Conservation (phyloP, 2,888 invertebrate species). For the Diadegma fenestrale region DNA sequence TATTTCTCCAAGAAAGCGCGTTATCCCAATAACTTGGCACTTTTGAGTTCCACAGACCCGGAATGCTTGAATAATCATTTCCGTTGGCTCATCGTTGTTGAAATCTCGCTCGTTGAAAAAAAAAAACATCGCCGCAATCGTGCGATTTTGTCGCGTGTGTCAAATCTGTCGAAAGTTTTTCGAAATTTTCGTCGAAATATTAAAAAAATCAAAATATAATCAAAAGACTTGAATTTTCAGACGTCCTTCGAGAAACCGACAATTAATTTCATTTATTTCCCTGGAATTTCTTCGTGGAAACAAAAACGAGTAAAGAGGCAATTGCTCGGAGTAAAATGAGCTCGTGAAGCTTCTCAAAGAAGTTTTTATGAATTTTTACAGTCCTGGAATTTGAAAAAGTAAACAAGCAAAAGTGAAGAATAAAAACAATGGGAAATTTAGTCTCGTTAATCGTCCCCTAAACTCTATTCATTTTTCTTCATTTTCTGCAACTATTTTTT, state of each 20-base stretch:
- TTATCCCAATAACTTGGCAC: background rate
- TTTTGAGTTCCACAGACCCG: conserved; percentile 5
- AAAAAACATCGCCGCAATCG: background rate
- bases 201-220: background rate
- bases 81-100: background rate
- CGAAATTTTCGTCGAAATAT: background rate
- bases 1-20: background rate
- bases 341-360: background rate
- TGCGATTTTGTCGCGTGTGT: background rate
- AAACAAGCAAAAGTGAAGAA: too few species aligned
- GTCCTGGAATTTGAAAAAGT: background rate
- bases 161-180: background rate
- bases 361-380: conserved; percentile 13
- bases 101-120: background rate
- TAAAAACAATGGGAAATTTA: background rate
- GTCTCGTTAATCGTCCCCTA: background rate
- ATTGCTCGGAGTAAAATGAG: background rate
- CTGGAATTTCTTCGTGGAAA: conserved; percentile 12
- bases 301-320: background rate
- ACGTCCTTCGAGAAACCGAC: background rate
- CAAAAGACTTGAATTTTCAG: background rate
- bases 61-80: background rate
- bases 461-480: background rate
- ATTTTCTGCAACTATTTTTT: conserved; percentile 20
- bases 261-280: background rate